These are phyloP conservation scores for Neoitamus cyanurus DNA, from an alignment of 2,888 invertebrate species.

Conservation along the genomic window DNA sequence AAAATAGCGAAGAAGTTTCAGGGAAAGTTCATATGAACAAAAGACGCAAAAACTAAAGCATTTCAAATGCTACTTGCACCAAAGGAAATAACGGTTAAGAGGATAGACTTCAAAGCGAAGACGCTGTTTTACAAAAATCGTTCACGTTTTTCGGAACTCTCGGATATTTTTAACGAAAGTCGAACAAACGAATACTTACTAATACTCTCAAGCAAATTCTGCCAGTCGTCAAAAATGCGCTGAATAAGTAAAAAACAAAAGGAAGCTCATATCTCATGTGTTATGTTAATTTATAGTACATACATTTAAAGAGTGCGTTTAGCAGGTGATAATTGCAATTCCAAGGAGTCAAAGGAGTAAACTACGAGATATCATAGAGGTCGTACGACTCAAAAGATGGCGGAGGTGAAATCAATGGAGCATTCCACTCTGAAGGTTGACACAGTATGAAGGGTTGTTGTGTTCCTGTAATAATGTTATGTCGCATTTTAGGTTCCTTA, in stretches of 20 bases:
- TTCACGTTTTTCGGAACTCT: background rate
- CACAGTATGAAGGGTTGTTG: background rate
- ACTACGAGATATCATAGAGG: background rate
- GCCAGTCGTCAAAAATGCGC: background rate
- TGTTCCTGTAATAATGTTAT: background rate
- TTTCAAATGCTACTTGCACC: too few species aligned
- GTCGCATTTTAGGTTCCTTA: slow-evolving; percentile 83
- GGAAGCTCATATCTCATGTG: background rate
- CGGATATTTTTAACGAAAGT: background rate
- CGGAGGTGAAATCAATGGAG: slow-evolving; percentile 93
- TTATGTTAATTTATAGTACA: background rate
- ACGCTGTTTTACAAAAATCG: background rate
- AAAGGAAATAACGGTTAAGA: background rate
- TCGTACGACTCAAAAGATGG: slow-evolving; percentile 72
- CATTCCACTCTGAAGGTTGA: slow-evolving; percentile 92
- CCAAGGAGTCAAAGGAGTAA: background rate
- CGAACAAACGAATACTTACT: too few species aligned
- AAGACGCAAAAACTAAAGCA: too few species aligned
- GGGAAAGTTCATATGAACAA: too few species aligned
- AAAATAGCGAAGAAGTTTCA: too few species aligned
- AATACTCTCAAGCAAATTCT: background rate
- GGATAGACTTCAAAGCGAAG: background rate
- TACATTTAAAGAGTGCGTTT: background rate
- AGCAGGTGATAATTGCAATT: background rate
- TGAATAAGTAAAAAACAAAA: background rate